Evolutionary conservation across 1,140 invertebrate genomes (phyloP).

Genomic region (Philopotamus ludificatus): DNA sequence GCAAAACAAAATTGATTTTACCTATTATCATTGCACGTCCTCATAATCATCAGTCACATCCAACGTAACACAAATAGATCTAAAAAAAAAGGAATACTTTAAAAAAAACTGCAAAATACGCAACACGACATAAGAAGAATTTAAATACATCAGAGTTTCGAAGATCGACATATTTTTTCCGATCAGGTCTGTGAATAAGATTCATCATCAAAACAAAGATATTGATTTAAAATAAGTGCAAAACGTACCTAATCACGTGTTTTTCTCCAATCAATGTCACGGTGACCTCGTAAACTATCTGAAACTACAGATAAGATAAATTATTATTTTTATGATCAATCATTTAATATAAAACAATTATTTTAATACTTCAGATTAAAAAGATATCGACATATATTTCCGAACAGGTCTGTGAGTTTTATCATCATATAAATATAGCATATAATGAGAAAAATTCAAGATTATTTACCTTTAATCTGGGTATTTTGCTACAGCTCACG

Average conservation of each 20-base stretch:
- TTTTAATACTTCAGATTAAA: neutral
- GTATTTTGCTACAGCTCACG: constrained; percentile 22
- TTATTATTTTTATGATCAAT: too few relatives aligned
- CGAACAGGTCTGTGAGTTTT: constrained; percentile 24
- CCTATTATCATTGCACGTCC: too few relatives aligned
- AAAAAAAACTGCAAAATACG: neutral
- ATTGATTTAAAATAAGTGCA: too few relatives aligned
- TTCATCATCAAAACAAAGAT: constrained; percentile 43
- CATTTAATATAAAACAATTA: neutral
- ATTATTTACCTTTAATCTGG: constrained; percentile 12
- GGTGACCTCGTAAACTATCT: too few relatives aligned
- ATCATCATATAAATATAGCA: constrained; percentile 16
- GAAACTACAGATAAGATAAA: too few relatives aligned
- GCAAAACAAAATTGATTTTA: too few relatives aligned
- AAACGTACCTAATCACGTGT: too few relatives aligned
- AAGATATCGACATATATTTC: too few relatives aligned
- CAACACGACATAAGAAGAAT: neutral
- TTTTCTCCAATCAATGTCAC: too few relatives aligned
- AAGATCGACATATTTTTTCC: constrained; percentile 41
- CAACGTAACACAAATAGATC: neutral
- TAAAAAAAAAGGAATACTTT: neutral
- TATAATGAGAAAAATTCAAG: constrained; percentile 7
- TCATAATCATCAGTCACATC: neutral
- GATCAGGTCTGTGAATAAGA: constrained; percentile 55
- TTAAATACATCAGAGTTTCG: neutral